phyloP scores from a whole-genome alignment of 2,888 invertebrate genomes.

The Augiades crinisus region DNA sequence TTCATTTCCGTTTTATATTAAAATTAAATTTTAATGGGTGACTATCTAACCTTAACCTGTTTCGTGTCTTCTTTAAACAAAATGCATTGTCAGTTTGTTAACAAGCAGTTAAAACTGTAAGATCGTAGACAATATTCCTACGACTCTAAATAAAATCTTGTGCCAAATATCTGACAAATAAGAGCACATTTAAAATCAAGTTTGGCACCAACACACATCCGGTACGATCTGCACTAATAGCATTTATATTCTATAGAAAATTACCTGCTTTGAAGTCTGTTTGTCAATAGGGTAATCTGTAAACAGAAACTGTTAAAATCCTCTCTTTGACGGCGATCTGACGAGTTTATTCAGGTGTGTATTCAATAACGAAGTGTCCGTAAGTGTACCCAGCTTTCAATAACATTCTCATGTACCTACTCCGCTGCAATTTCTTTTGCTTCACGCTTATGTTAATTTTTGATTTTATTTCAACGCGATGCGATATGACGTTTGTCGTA shows the following conservation, averaged over 20 bases:
- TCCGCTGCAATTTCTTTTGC: constrained; percentile 12
- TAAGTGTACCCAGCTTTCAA: constrained; percentile 18
- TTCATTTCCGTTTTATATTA: too few relatives aligned
- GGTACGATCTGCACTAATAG: constrained; percentile 41
- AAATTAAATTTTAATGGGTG: too few relatives aligned
- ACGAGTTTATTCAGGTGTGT: constrained; percentile 71
- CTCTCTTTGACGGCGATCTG: constrained; percentile 56
- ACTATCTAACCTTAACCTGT: too few relatives aligned
- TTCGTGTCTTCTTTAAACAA: too few relatives aligned
- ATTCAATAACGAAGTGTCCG: constrained; percentile 18
- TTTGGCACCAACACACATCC: constrained; percentile 38
- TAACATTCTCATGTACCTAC: neutral
- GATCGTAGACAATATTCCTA: too few relatives aligned
- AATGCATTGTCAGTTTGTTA: too few relatives aligned
- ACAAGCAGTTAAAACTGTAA: too few relatives aligned
- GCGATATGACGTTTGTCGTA: constrained; percentile 5
- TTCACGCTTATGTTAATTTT: constrained; percentile 13
- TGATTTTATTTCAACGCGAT: constrained; percentile 1
- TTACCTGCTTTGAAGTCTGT: constrained; percentile 71
- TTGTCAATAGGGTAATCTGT: constrained; percentile 72
- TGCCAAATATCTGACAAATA: too few relatives aligned
- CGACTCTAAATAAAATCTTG: too few relatives aligned
- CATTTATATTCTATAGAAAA: constrained; percentile 54
- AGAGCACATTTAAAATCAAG: neutral
- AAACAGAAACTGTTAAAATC: constrained; percentile 78